Conservation (phyloP, 2,888 invertebrate genomes). For the Drosophila mettleri region DNA sequence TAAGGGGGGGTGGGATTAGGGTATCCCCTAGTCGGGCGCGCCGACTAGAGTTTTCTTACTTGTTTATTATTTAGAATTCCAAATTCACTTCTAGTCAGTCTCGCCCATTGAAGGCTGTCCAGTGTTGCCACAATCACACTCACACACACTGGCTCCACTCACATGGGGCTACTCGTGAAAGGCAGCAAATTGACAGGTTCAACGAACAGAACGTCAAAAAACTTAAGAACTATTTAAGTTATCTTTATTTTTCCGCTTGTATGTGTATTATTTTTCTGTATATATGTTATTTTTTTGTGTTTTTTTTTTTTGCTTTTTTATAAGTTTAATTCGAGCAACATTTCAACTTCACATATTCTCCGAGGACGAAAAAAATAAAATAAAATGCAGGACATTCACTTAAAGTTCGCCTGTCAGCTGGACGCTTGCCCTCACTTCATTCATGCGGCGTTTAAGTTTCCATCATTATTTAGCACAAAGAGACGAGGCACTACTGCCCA, state of each 20-base stretch:
- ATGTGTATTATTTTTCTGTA: not conserved
- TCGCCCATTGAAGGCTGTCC: slow-evolving; percentile 11
- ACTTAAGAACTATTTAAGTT: slow-evolving; percentile 77
- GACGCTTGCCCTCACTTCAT: slow-evolving; percentile 54
- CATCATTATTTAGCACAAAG: slow-evolving; percentile 78
- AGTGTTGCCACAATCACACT: slow-evolving; percentile 27
- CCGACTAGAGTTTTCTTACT: too few relatives aligned
- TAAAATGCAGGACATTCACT: slow-evolving; percentile 82
- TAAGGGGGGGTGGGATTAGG: too few relatives aligned
- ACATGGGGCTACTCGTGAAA: slow-evolving; percentile 49
- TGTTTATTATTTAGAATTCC: not conserved
- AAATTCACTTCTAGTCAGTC: not conserved
- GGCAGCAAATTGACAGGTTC: slow-evolving; percentile 70
- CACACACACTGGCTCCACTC: slow-evolving; percentile 27
- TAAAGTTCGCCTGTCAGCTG: slow-evolving; percentile 72
- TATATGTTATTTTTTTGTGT: slow-evolving; percentile 17
- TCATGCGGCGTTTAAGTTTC: slow-evolving; percentile 70
- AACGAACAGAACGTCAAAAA: slow-evolving; percentile 64
- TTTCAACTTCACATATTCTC: slow-evolving; percentile 83
- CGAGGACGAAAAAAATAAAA: slow-evolving; percentile 77
- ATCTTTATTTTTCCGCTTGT: slow-evolving; percentile 47
- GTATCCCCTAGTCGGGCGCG: too few relatives aligned
- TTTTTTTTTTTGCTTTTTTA: slow-evolving; percentile 41
- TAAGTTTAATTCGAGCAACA: slow-evolving; percentile 80
- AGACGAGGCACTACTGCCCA: slow-evolving; percentile 70